Percentiles rank a stretch among this genome's conserved stretches.
phyloP scores from a whole-genome alignment of 2,888 invertebrate species.

The Clanis bilineata region DNA sequence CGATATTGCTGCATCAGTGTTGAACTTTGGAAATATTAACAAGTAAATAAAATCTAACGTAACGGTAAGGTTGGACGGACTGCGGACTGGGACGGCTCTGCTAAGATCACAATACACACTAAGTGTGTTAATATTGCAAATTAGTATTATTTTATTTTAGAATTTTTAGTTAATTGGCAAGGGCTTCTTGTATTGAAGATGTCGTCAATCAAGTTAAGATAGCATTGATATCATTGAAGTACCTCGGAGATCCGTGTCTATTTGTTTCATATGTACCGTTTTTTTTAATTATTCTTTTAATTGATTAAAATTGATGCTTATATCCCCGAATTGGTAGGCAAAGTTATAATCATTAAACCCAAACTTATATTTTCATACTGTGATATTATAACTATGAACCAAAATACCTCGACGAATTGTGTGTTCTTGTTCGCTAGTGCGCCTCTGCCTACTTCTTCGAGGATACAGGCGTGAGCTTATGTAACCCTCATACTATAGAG shows the following conservation, averaged over 20 bases:
- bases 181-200: neutral
- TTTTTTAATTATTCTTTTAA: neutral
- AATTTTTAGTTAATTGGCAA: neutral
- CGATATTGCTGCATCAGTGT: neutral
- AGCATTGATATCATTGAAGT: neutral
- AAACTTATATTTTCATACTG: no score
- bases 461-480: no score
- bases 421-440: no score
- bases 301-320: no score
- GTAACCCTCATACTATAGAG: no score
- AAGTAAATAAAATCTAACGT: neutral
- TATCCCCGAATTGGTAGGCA: no score
- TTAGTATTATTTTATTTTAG: neutral
- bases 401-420: no score
- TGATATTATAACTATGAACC: no score
- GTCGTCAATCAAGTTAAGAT: neutral
- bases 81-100: neutral
- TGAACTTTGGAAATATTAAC: neutral
- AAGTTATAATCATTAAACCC: no score
- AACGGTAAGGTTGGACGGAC: neutral
- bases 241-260: neutral
- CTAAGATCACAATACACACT: neutral
- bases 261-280: neutral
- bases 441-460: no score
- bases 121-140: neutral